These are phyloP conservation scores for Cygnus atratus DNA, from an alignment of 2,113 vertebrate species.

Conservation along the genomic window DNA sequence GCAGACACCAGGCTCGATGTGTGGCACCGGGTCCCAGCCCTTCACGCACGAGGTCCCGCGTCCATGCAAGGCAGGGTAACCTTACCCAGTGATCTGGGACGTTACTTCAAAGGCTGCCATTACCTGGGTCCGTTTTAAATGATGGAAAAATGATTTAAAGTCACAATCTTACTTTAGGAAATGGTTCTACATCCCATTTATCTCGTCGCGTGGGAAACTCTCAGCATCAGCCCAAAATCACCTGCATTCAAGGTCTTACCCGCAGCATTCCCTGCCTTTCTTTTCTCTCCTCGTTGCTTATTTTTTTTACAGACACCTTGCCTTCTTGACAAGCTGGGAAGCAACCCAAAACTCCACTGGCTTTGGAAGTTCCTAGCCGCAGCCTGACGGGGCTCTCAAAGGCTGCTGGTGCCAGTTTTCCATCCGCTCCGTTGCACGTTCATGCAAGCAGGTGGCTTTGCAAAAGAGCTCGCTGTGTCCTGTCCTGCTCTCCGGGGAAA, in stretches of 20 bases:
- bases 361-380: not conserved
- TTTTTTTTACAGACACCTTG: not conserved
- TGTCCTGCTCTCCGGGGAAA: not conserved
- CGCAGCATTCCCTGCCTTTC: not conserved
- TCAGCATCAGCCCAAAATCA: not conserved
- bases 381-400: not conserved
- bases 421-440: fast-evolving
- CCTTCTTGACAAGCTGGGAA: not conserved
- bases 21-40: not conserved
- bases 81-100: not conserved
- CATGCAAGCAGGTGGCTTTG: fast-evolving
- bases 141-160: not conserved
- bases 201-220: not conserved
- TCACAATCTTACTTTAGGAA: not conserved
- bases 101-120: not conserved
- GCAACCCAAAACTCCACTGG: not conserved
- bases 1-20: not conserved
- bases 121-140: not conserved
- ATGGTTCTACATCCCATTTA: not conserved
- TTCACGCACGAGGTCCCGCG: fast-evolving
- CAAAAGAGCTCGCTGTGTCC: not conserved
- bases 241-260: too few species aligned
- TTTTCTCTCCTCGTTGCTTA: not conserved
- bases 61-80: too few species aligned
- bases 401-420: not conserved